A percentile compares a stretch with the other conserved stretches of the same genome.
phyloP scores from a whole-genome alignment of 1,140 invertebrate species.

The Ptiloglossa arizonensis region DNA sequence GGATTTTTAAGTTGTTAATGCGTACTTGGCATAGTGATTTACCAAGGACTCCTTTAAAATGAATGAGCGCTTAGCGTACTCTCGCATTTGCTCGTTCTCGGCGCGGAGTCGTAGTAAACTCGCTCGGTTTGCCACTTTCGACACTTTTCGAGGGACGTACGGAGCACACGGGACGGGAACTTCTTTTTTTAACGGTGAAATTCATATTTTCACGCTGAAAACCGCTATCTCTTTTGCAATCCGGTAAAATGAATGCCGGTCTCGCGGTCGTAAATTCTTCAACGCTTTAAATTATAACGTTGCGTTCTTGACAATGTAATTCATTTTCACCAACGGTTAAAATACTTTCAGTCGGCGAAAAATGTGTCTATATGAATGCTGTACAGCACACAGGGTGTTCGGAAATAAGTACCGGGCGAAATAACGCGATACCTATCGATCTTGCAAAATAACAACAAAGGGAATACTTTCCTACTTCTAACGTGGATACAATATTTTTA shows the following conservation, averaged over 20 bases:
- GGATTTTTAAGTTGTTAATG: conserved; percentile 5
- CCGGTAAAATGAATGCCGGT: conserved; percentile 22
- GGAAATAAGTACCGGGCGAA: too few species aligned
- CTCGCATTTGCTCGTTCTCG: neutral
- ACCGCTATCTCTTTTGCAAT: conserved; percentile 23
- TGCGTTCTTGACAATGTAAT: neutral
- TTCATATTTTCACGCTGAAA: conserved; percentile 16
- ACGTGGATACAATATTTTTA: too few species aligned
- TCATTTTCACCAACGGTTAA: neutral
- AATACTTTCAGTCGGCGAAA: conserved; percentile 1
- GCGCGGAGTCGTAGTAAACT: neutral
- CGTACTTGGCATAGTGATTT: neutral
- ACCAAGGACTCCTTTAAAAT: neutral
- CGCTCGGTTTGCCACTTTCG: conserved; percentile 9
- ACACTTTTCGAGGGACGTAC: neutral
- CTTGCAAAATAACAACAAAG: too few species aligned
- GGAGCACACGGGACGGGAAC: neutral
- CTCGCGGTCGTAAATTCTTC: conserved; percentile 18
- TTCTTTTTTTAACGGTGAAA: conserved; percentile 29
- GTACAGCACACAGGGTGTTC: too few species aligned
- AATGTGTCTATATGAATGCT: neutral
- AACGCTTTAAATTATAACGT: conserved; percentile 8
- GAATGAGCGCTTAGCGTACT: neutral
- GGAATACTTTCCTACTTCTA: too few species aligned
- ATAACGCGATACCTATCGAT: too few species aligned